Base-by-base conservation (phyloP, 2,888 invertebrate species). In the Petrophora chlorosata region DNA sequence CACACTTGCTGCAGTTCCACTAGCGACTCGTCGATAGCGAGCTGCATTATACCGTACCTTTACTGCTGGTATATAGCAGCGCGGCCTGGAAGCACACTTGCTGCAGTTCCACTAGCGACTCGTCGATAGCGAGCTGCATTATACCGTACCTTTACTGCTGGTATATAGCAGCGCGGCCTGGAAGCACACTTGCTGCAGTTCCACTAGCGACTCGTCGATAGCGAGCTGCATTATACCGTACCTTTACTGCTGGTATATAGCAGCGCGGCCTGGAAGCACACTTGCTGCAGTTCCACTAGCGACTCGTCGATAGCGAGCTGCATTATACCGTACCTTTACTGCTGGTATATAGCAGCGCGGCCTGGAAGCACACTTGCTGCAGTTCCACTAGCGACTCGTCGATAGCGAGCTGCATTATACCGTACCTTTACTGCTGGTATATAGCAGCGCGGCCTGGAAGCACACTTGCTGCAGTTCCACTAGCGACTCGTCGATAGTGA, bases 191-290 rank as follows among this genome's bases (percentile, higher is more conserved):
- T 94, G 95, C 77, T 96, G 96, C 8, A 95, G 92, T 65, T 98
- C 98, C 0, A 95, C 91, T 2, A 98, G 88, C 61, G 93, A 95
- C 82, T 99, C 98, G 61, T 99, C 99, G 41, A 99, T 97, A 1
- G 97, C 94, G 54, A 98, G 94, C 91, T 99, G 99, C 96, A 99
- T 99, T n/a, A n/a, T n/a, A n/a, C n/a, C n/a, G n/a, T n/a, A n/a
- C n/a, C n/a, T n/a, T n/a, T n/a, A n/a, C n/a, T n/a, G n/a, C 88
- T 98, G 1, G 99, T 99, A 77, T 99, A 99, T 0, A 99, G 92
- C 40, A 99, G 85, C 0, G 99, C 99, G 0, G 99, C 99, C 91
- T 99, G 99, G 92, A 99, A 99, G 90, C 98, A 98, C 38, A 97
- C 97, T 25, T 94, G 95, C 77, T 96, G 96, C 8, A 95, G 92